A percentile compares a stretch with the other conserved stretches of the same genome.
Conservation (phyloP, 2,888 invertebrate genomes). For the Drosophila leonis region DNA sequence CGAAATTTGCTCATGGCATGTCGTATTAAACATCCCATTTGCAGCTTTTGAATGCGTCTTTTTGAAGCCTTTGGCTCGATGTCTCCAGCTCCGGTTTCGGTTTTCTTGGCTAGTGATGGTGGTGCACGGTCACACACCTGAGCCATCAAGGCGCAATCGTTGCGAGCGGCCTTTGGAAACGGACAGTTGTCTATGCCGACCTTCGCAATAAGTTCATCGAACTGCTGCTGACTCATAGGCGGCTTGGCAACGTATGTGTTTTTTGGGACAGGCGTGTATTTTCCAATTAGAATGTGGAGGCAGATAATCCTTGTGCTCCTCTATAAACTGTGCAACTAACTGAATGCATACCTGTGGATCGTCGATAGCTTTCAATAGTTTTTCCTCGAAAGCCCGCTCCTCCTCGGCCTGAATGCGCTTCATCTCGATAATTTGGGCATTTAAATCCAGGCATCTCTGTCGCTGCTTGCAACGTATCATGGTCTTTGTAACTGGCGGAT, state of each 20-base stretch:
- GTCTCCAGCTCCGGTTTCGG: neutral
- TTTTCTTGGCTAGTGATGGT: neutral
- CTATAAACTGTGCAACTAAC: slow-evolving; percentile 69
- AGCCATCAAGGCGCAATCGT: slow-evolving; percentile 55
- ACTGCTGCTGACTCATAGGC: slow-evolving; percentile 37
- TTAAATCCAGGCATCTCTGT: slow-evolving; percentile 61
- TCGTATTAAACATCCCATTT: slow-evolving; percentile 34
- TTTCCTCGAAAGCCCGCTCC: slow-evolving; percentile 62
- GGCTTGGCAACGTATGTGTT: slow-evolving; percentile 55
- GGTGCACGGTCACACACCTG: slow-evolving; percentile 5
- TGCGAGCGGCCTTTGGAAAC: slow-evolving; percentile 49
- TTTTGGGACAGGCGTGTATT: slow-evolving; percentile 62
- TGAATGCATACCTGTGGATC: slow-evolving; percentile 72
- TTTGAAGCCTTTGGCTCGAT: slow-evolving; percentile 10
- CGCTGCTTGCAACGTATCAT: slow-evolving; percentile 57
- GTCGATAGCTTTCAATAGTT: slow-evolving; percentile 67
- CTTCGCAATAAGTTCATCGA: slow-evolving; percentile 28
- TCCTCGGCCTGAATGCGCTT: slow-evolving; percentile 70
- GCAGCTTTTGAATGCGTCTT: slow-evolving; percentile 43
- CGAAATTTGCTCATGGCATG: neutral
- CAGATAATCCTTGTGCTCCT: slow-evolving; percentile 73
- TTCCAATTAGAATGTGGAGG: slow-evolving; percentile 83
- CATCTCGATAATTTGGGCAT: slow-evolving; percentile 73
- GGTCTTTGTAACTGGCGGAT: slow-evolving; percentile 51
- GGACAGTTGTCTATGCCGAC: slow-evolving; percentile 53